Percentiles rank a stretch among this genome's conserved stretches.
phyloP scores from a whole-genome alignment of 2,797 vertebrate genomes.

The Notoglanidium macrostoma region DNA sequence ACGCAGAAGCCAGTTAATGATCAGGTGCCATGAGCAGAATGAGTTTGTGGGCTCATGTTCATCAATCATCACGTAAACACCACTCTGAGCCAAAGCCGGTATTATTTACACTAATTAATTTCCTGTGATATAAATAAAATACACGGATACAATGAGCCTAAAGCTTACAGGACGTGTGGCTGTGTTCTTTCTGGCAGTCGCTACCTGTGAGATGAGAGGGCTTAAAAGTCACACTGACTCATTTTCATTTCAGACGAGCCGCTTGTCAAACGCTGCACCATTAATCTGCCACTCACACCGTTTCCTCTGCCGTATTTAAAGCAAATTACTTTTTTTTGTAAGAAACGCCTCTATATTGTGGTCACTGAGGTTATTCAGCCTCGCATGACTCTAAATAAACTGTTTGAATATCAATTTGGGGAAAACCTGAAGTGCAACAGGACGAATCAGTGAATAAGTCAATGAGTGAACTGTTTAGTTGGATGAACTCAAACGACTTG shows the following conservation, averaged over 20 bases:
- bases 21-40: constrained; percentile 35
- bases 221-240: constrained; percentile 43
- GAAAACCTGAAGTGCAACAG: background rate
- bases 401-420: background rate
- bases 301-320: constrained; percentile 18
- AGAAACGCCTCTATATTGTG: background rate
- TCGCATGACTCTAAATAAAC: background rate
- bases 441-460: background rate
- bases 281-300: constrained; percentile 53
- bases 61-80: constrained; percentile 18
- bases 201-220: constrained; percentile 50
- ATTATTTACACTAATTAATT: constrained; percentile 39
- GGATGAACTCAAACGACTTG: background rate
- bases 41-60: constrained; percentile 9
- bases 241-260: constrained; percentile 56
- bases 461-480: background rate
- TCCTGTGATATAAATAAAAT: constrained; percentile 29
- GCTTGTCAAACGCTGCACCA: constrained; percentile 52
- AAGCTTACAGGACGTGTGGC: constrained; percentile 32
- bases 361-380: background rate
- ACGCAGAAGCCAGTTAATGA: constrained; percentile 27
- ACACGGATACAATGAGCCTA: constrained; percentile 33
- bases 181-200: constrained; percentile 33
- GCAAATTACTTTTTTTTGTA: constrained; percentile 33
- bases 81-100: background rate